Conservation (phyloP, 1,140 invertebrate species). For the Temnothorax longispinosus region DNA sequence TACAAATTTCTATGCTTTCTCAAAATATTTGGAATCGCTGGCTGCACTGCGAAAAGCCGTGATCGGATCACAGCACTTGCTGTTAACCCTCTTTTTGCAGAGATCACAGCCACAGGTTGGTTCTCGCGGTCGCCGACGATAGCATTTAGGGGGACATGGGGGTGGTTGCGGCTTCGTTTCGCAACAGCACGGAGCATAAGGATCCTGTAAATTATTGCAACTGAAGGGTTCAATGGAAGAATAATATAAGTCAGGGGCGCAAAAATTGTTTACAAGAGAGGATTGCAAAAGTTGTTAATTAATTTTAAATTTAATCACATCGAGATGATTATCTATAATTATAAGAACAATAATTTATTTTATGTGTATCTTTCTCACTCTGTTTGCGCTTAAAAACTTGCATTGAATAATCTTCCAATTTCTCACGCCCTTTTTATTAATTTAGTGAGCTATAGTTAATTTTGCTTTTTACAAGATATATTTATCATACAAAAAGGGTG, state of each 20-base stretch:
- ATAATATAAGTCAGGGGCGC: neutral
- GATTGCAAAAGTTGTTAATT: neutral
- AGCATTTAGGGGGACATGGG: conserved; percentile 69
- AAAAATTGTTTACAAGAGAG: too few relatives aligned
- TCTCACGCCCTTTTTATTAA: neutral
- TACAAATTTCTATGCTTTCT: conserved; percentile 40
- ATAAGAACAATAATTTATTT: neutral
- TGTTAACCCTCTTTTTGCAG: conserved; percentile 60
- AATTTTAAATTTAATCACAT: conserved; percentile 1
- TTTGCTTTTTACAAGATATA: neutral
- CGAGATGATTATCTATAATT: neutral
- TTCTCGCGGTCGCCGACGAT: conserved; percentile 50
- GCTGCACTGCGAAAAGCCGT: conserved; percentile 18
- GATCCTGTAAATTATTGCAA: conserved; percentile 65
- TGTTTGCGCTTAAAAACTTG: neutral
- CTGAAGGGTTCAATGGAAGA: neutral
- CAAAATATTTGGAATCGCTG: conserved; percentile 32
- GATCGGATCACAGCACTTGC: conserved; percentile 65
- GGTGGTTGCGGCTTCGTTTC: conserved; percentile 28
- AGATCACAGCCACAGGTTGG: conserved; percentile 67
- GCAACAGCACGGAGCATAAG: conserved; percentile 61
- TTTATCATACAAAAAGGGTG: neutral
- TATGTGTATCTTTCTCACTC: neutral
- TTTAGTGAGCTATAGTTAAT: neutral
- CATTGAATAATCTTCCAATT: neutral